Evolutionary conservation across 2,888 invertebrate genomes (phyloP).

Genomic region (Troides oblongomaculatus): DNA sequence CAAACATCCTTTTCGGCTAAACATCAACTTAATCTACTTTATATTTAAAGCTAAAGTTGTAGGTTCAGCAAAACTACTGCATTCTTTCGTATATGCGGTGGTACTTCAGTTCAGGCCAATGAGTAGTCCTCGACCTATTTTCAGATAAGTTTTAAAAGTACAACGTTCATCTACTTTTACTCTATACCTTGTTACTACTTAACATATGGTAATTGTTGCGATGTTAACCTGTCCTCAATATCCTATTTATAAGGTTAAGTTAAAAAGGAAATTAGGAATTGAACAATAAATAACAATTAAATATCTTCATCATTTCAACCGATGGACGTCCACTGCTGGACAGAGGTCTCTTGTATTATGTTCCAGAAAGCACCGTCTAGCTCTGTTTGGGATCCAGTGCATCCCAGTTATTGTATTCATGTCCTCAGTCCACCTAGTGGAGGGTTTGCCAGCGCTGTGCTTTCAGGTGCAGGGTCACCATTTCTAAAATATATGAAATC

Average conservation of each 20-base stretch:
- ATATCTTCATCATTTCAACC: too few species aligned
- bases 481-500: too few species aligned
- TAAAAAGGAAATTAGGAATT: neutral
- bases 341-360: too few species aligned
- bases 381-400: too few species aligned
- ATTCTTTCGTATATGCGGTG: slow-evolving; percentile 1
- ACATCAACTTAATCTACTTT: neutral
- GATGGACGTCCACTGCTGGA: too few species aligned
- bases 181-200: slow-evolving; percentile 5
- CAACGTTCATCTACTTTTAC: slow-evolving; percentile 13
- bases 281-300: too few species aligned
- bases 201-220: neutral
- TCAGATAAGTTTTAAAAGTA: slow-evolving; percentile 6
- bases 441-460: too few species aligned
- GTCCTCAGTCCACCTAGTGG: too few species aligned
- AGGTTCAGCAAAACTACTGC: neutral
- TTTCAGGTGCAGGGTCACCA: too few species aligned
- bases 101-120: slow-evolving; percentile 2
- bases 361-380: too few species aligned
- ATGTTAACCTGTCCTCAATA: neutral
- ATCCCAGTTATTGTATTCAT: too few species aligned
- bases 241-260: neutral
- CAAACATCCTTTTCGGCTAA: too few species aligned
- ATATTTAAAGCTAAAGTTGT: neutral
- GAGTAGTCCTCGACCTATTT: slow-evolving; percentile 17